Base-by-base conservation (phyloP, 2,113 vertebrate species). In the Notothenia coriiceps region DNA sequence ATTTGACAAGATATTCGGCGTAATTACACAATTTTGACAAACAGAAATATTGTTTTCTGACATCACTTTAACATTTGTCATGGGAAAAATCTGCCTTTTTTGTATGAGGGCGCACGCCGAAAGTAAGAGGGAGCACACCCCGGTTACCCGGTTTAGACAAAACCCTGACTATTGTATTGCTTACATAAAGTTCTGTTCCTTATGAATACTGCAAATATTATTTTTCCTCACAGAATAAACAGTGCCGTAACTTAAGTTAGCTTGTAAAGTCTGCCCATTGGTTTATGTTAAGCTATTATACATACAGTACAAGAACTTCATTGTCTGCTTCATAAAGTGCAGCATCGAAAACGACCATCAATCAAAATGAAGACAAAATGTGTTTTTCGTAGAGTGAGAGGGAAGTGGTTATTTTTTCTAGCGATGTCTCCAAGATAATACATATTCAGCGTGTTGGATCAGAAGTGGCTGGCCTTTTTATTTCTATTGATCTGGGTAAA, bases 401-500 rank as follows among this genome's bases (percentile, higher is more conserved):
- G 5, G 60, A 57, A 8, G 46, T 46, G 20, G 7, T 80, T 75
- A 29, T 70, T 73, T 66, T 67, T 55, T 29, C 71, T 62, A 71
- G 68, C 25, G 10, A 51, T 6, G 43, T 86, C 60, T 71, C 57
- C 18, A 14, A 65, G 43, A 56, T 64, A 83, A 83, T 85, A 71
- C 59, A 81, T 82, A 75, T 80, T 80, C 35, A 76, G 52, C 49
- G 69, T 85, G 64, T 72, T 64, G 35, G 72, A 80, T 80, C 60
- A 74, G 40, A 85, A 84, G 25, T 43, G 66, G 71, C 66, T 80
- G 51, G 43, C 18, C 61, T 87, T 83, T 85, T 85, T 83, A 81
- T 90, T 72, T 81, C 83, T 81, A 85, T 90, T 73, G 82, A 77
- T 86, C 70, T 20, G 54, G 59, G 17, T 71, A 83, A 73, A 81